Base-by-base conservation (phyloP, 2,888 invertebrate genomes). In the Drosophila infuscata region DNA sequence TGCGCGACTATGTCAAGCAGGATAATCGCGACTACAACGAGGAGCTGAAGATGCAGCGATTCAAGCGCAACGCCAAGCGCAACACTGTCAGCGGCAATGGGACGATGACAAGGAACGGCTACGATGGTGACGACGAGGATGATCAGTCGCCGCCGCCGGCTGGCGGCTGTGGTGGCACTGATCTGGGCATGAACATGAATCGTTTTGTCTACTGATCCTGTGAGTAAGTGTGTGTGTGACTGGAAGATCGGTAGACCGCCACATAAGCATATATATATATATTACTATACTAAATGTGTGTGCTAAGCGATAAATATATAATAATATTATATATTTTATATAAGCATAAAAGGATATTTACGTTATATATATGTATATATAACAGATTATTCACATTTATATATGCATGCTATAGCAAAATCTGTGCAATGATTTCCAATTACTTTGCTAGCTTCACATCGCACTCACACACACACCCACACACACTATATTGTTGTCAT, bases 151-250 rank as follows among this genome's bases (percentile, higher is more conserved):
- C 92, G 51, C 92, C 93, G 35, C 91, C 92, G 2, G 58, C 89
- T 1, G 92, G 91, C 64, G 90, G 93, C 41, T 93, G 93, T 70
- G 92, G 93, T 46, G 91, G 92, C 69, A 92, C 92, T 54, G 90
- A 91, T 33, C 78, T 92, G 66, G 91, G 91, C 72, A 89, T 91
- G 79, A 92, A 91, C 77, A 79, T 91, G 32, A 93, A 93, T 87
- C 91, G 93, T 60, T 93, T 92, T 80, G 92, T 93, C 49, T 93
- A 87, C 79, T 92, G 86, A 92, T 72, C 43, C 32, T 62, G 69
- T 53, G 58, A 59, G 75, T 69, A 69, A 49, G 70, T 36, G 53
- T 54, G 32, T 49, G 52, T 30, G 57, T 17, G 33, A 32, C 48
- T 72, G 53, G 60, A 17, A 52, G 41, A 48, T 36, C 52, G 29